Evolutionary conservation across 2,113 vertebrate genomes (phyloP).

Genomic region (Cebidichthys violaceus): DNA sequence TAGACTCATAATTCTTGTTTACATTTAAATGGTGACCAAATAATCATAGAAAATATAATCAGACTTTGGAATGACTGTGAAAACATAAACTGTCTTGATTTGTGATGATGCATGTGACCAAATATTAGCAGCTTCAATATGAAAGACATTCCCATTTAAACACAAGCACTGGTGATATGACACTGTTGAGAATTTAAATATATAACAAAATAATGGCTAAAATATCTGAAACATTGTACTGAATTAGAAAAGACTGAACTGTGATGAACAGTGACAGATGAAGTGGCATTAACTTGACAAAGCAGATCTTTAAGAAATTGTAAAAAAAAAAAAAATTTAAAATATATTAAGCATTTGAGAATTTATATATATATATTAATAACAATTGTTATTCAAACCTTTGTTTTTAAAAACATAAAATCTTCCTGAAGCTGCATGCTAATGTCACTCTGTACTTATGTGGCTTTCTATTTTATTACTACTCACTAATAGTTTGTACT

Average conservation of each 20-base stretch:
- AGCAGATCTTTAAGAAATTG: neutral
- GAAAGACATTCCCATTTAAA: conserved; percentile 49
- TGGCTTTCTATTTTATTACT: conserved; percentile 29
- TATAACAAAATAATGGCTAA: neutral
- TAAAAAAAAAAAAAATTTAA: neutral
- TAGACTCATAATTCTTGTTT: conserved; percentile 25
- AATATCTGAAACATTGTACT: neutral
- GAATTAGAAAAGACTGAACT: conserved; percentile 3
- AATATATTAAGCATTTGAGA: neutral
- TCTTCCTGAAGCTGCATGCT: conserved; percentile 59
- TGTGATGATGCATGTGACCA: neutral
- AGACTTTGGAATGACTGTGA: conserved; percentile 28
- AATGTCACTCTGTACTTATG: neutral
- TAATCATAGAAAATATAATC: conserved; percentile 15
- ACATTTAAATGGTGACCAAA: conserved; percentile 54
- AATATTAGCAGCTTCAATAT: neutral
- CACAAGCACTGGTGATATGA: neutral
- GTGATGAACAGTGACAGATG: neutral
- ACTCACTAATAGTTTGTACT: conserved; percentile 47
- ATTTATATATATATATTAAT: neutral
- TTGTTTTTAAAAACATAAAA: neutral
- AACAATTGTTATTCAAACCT: neutral
- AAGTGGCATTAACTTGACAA: neutral
- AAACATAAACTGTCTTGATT: neutral
- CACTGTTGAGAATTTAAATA: neutral